phyloP scores from a whole-genome alignment of 2,797 vertebrate genomes.

The Kryptopterus vitreolus region DNA sequence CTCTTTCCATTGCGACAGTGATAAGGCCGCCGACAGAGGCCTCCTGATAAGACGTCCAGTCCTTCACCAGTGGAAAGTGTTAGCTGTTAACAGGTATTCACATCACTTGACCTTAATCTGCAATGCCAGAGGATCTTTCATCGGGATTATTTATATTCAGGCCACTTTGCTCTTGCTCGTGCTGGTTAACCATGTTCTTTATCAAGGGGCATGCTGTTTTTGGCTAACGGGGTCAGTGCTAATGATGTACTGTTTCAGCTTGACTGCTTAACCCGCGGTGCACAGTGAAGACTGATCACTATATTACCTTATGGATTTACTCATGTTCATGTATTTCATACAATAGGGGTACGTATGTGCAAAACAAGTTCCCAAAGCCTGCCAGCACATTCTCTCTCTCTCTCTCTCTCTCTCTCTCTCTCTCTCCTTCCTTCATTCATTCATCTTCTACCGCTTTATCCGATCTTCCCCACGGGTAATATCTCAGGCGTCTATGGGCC shows the following conservation, averaged over 20 bases:
- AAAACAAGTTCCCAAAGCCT: slow-evolving; percentile 39
- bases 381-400: too few species aligned
- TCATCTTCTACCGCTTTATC: too few species aligned
- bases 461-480: too few species aligned
- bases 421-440: too few species aligned
- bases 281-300: background rate
- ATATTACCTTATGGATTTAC: background rate
- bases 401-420: too few species aligned
- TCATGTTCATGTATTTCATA: background rate
- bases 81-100: slow-evolving; percentile 60
- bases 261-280: background rate
- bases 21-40: slow-evolving; percentile 56
- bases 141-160: slow-evolving; percentile 52
- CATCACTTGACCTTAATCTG: slow-evolving; percentile 57
- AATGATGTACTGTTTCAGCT: slow-evolving; percentile 17
- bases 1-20: slow-evolving; percentile 52
- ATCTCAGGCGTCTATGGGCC: too few species aligned
- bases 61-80: slow-evolving; percentile 55
- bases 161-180: slow-evolving; percentile 47
- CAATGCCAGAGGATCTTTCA: slow-evolving; percentile 53
- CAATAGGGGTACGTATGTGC: slow-evolving; percentile 13
- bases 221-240: slow-evolving; percentile 40
- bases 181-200: slow-evolving; percentile 50
- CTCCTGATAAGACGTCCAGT: slow-evolving; percentile 57
- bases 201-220: slow-evolving; percentile 49